phyloP scores from a whole-genome alignment of 2,113 vertebrate species.

The Turdus rufiventris region DNA sequence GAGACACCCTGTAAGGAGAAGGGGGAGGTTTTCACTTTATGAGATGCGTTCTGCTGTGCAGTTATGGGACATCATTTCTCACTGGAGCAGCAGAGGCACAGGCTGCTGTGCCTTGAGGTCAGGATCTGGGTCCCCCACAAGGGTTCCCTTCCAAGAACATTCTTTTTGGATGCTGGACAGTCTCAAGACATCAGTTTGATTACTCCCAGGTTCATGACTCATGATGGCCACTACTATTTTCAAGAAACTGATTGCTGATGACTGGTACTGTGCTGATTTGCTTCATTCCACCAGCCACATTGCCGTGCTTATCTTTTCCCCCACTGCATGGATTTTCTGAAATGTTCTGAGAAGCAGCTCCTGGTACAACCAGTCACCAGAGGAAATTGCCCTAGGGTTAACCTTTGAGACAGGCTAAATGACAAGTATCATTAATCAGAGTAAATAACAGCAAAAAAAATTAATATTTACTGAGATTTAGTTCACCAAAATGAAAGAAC shows the following conservation, averaged over 20 bases:
- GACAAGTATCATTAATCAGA: background rate
- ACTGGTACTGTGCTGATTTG: background rate
- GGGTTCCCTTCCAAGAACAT: background rate
- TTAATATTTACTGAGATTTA: background rate
- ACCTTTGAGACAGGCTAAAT: background rate
- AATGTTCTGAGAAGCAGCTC: background rate
- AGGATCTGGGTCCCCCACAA: background rate
- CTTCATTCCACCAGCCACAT: background rate
- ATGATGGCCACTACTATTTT: background rate
- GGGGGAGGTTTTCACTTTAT: background rate
- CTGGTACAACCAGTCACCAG: background rate
- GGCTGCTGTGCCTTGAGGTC: background rate
- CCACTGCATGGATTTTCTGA: background rate
- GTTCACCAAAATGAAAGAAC: background rate
- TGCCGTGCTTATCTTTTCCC: background rate
- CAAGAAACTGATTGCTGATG: background rate
- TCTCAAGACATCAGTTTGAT: background rate
- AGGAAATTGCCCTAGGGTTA: background rate
- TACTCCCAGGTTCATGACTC: background rate
- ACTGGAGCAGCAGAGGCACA: background rate
- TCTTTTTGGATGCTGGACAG: background rate
- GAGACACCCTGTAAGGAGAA: background rate
- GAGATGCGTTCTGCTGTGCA: fast-evolving
- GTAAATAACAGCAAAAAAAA: background rate
- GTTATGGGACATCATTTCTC: background rate